A percentile compares a stretch with the other conserved stretches of the same genome.
These are phyloP conservation scores for Acanthurus tractus DNA, from an alignment of 2,797 vertebrate species.

Conservation along the genomic window DNA sequence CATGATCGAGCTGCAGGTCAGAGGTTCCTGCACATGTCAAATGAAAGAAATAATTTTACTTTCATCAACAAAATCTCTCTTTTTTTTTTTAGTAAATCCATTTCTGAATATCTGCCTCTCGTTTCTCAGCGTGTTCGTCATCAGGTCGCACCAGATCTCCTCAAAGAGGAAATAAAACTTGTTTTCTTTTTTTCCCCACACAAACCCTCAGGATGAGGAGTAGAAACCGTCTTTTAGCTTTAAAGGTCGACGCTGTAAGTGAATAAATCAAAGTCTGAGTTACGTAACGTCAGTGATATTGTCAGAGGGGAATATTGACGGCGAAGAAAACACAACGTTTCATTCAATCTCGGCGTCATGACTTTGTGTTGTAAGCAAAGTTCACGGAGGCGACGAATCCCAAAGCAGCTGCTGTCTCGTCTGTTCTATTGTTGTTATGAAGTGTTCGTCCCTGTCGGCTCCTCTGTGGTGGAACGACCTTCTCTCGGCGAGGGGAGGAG, in stretches of 20 bases:
- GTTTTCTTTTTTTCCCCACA: conserved; percentile 3
- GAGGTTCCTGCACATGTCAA: background rate
- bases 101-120: background rate
- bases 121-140: background rate
- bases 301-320: conserved; percentile 36
- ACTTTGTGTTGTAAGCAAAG: conserved; percentile 25
- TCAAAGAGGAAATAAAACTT: background rate
- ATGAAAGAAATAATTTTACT: background rate
- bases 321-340: background rate
- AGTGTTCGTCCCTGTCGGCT: conserved; percentile 33
- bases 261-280: conserved; percentile 1
- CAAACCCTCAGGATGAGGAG: background rate
- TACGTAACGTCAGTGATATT: conserved; percentile 19
- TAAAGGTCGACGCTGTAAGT: conserved; percentile 43
- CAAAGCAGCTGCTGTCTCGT: conserved; percentile 35
- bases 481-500: conserved; percentile 17
- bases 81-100: background rate
- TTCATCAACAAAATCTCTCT: background rate
- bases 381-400: conserved; percentile 42
- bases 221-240: conserved; percentile 9
- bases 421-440: conserved; percentile 28
- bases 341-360: conserved; percentile 22
- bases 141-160: background rate
- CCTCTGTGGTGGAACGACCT: conserved; percentile 38
- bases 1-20: background rate